Base-by-base conservation (phyloP, 35 echinoderm and acorn worm species). In the Ophiothrix spiculata region DNA sequence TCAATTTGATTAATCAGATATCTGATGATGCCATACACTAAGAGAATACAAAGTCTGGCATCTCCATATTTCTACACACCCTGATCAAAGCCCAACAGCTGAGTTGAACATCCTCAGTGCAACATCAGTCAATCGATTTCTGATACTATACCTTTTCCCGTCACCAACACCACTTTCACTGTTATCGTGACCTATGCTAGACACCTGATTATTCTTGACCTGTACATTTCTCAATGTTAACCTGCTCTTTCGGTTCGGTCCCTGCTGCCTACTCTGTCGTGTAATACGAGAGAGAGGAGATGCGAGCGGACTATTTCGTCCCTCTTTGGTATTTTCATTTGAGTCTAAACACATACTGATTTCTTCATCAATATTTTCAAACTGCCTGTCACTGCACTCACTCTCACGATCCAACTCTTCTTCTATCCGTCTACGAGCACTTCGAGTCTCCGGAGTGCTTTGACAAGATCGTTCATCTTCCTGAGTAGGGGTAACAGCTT, bases 341-440 rank as follows among this genome's bases (percentile, higher is more conserved):
- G 60, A 69, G 13, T 56, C 77, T 2, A 54, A 60, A 86, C 92
- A 93, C 60, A 93, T 89, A 40, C 92, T 93, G 1, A 93, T 77
- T 83, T 93, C 92, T 39, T 80, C 37, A 34, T 93, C 92, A 32
- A 93, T 80, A 15, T 81, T 85, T 75, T 93, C 92, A 86, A 89
- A 93, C 56, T 93, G 87, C 4, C 87, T 39, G 64, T 93, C 92
- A 35, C 82, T 79, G 4, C 80, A 84, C 31, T 83, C 83, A 77
- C 92, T 93, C 63, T 89, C 87, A 0, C 76, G 34, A 39, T 93
- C 87, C 3, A 93, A 39, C 63, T 93, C 92, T 33, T 85, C 77
- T 33, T 93, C 87, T 14, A 93, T 88, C 39, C 82, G 75, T 56
- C 87, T 74, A 14, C 82, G 75, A 1, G 77, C 81, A 40, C 92